phyloP scores from a whole-genome alignment of 2,113 vertebrate genomes.

The Fregata magnificens region DNA sequence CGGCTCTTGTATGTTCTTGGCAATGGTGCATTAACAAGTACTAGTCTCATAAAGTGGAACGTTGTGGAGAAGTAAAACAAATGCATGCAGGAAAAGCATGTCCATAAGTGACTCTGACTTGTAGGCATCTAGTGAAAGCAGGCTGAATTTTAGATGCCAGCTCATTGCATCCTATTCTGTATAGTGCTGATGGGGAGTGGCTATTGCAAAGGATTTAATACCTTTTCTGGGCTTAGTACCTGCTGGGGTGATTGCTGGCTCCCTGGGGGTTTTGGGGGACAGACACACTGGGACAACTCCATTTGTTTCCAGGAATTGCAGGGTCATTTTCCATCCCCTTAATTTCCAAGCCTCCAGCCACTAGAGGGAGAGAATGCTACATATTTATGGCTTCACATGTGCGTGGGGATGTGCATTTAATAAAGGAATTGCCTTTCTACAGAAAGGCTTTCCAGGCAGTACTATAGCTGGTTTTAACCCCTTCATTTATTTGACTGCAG shows the following conservation, averaged over 20 bases:
- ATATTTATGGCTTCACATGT: background rate
- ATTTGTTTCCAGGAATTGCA: background rate
- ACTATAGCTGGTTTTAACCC: background rate
- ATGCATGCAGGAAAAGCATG: accelerated
- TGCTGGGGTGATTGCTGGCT: background rate
- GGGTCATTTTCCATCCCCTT: background rate
- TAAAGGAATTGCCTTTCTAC: background rate
- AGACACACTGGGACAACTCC: background rate
- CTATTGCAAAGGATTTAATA: background rate
- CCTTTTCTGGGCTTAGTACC: background rate
- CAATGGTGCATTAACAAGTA: background rate
- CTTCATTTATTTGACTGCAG: background rate
- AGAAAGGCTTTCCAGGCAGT: background rate
- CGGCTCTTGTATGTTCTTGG: background rate
- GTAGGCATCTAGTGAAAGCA: background rate
- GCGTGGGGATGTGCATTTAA: background rate
- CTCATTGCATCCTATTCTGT: background rate
- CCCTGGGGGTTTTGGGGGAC: background rate
- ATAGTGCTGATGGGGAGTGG: background rate
- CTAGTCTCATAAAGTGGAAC: background rate
- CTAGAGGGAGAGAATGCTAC: conserved; percentile 56
- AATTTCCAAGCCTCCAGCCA: conserved; percentile 31
- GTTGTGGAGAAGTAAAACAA: background rate
- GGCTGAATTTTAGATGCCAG: background rate
- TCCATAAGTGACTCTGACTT: background rate